phyloP scores from a whole-genome alignment of 2,797 vertebrate species.

The Bovichtus diacanthus region DNA sequence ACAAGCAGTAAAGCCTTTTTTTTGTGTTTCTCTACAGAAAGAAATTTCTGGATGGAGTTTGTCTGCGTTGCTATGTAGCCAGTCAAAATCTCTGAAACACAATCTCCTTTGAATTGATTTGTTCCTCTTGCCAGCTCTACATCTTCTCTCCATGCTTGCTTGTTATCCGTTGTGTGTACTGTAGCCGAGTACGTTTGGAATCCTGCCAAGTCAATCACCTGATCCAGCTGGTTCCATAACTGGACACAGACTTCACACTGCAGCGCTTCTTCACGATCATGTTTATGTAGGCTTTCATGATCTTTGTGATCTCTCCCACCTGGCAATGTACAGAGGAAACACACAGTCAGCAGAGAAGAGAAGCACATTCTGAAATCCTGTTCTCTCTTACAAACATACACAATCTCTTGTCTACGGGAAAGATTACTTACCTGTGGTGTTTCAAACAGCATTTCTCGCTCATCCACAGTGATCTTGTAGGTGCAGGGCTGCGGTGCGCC shows the following conservation, averaged over 20 bases:
- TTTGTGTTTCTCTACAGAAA: slow-evolving; percentile 17
- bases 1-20: slow-evolving; percentile 20
- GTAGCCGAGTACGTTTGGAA: not conserved
- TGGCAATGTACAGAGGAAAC: slow-evolving; percentile 59
- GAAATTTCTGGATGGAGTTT: slow-evolving; percentile 22
- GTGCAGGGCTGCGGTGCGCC: slow-evolving; percentile 92
- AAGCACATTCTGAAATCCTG: not conserved
- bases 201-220: slow-evolving; percentile 82
- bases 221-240: slow-evolving; percentile 89
- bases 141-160: slow-evolving; percentile 13
- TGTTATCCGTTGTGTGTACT: not conserved
- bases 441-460: slow-evolving; percentile 95
- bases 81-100: slow-evolving; percentile 16
- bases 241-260: slow-evolving; percentile 91
- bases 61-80: slow-evolving; percentile 8
- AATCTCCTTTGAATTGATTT: slow-evolving; percentile 15
- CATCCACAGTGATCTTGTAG: slow-evolving; percentile 95
- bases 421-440: slow-evolving; percentile 87
- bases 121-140: slow-evolving; percentile 30
- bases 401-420: not conserved
- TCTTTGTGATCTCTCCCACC: slow-evolving; percentile 96
- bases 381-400: not conserved
- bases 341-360: not conserved
- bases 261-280: slow-evolving; percentile 97
- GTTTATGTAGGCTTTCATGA: slow-evolving; percentile 97